phyloP scores from a whole-genome alignment of 2,113 vertebrate species.

The Raja brachyura region DNA sequence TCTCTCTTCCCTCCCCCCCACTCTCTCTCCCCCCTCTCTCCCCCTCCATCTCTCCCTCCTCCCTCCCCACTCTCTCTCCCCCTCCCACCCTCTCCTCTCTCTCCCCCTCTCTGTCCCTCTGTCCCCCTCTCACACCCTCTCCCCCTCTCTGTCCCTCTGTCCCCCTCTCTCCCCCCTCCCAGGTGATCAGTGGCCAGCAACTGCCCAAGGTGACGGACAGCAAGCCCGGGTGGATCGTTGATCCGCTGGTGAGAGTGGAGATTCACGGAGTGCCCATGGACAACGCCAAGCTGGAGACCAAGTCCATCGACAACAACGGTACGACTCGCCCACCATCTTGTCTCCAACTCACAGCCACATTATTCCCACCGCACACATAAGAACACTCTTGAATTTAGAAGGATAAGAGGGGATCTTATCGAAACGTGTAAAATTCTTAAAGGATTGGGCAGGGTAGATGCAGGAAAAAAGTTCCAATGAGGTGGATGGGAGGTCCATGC shows the following conservation, averaged over 20 bases:
- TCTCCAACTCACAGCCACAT: too few species aligned
- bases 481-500: too few species aligned
- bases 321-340: neutral
- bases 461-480: too few species aligned
- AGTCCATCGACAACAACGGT: conserved; percentile 89
- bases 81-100: neutral
- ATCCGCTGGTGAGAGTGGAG: conserved; percentile 85
- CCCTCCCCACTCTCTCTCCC: neutral
- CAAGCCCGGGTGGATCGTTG: conserved; percentile 77
- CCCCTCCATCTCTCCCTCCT: neutral
- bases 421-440: too few species aligned
- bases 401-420: too few species aligned
- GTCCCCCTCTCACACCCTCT: too few species aligned
- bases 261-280: conserved; percentile 73
- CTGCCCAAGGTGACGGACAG: conserved; percentile 80
- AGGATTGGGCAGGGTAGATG: too few species aligned
- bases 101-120: too few species aligned
- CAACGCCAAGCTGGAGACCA: conserved; percentile 76
- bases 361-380: too few species aligned
- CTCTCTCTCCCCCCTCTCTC: too few species aligned
- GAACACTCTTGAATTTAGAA: too few species aligned
- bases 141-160: neutral
- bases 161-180: too few species aligned
- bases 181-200: conserved; percentile 94
- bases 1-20: neutral